Evolutionary conservation across 2,113 vertebrate species (phyloP), one percentile per base, ranked within the genome.

Genomic region (Theristicus caerulescens): DNA sequence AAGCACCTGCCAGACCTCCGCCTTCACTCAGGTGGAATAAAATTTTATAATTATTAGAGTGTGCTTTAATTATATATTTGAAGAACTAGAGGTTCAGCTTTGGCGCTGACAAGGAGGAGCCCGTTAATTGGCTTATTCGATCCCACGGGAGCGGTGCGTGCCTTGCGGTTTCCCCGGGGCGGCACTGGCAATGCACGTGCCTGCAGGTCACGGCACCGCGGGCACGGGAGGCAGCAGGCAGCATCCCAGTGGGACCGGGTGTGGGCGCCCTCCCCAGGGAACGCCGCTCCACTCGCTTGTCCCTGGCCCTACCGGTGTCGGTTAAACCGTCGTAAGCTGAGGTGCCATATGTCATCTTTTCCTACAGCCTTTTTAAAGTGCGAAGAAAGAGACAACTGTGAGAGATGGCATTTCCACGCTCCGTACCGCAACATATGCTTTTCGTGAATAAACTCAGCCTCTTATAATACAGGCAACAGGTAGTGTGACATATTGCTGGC

Each of bases 161-260:
- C 36, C 67, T 44, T 42, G 44, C 27, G 16, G 31, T n/a, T 31
- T 59, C 18, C 15, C 59, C 8, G 11, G 16, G 31, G 17, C 2
- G 9, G 34, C 36, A 3, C 36, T 4, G n/a, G 49, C 14, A 16
- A 24, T 0, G 0, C 59, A 10, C 32, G 5, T 0, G 0, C 47
- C 42, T 1, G 3, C 46, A 6, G 22, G 32, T 16, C 12, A 6
- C 4, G n/a, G 46, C 9, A 1, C 31, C 18, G 4, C 8, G 4
- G 44, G 24, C 13, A 16, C 3, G 3, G 32, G 34, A 29, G 44
- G 79, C 58, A 58, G n/a, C 19, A 0, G 2, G 46, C 57, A 54
- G 66, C 57, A 2, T 40, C 62, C 47, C 1, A 0, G 42, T 3
- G 52, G 90, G 49, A 69, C 6, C 22, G 7, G 57, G 58, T 4